phyloP scores from a whole-genome alignment of 2,888 invertebrate genomes.

The Hecatera dysodea region DNA sequence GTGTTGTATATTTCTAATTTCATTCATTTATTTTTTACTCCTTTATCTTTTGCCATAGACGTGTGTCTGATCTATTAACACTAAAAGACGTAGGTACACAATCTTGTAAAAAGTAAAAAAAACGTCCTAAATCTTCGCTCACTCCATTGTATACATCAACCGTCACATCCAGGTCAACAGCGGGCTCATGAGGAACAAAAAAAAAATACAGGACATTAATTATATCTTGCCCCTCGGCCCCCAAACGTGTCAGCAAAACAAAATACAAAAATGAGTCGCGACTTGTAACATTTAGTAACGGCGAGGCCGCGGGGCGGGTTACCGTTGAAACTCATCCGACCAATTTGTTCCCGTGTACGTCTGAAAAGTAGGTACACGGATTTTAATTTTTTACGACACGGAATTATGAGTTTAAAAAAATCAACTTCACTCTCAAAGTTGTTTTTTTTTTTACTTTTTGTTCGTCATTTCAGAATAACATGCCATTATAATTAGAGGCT shows the following conservation, averaged over 20 bases:
- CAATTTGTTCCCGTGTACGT: slow-evolving; percentile 50
- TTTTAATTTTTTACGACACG: slow-evolving; percentile 53
- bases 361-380: slow-evolving; percentile 48
- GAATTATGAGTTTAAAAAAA: neutral
- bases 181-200: neutral
- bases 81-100: too few relatives aligned
- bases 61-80: too few relatives aligned
- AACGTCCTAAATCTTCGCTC: too few relatives aligned
- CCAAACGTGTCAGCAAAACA: slow-evolving; percentile 18
- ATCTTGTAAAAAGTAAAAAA: too few relatives aligned
- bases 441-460: neutral
- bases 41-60: too few relatives aligned
- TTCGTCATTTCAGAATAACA: too few relatives aligned
- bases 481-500: too few relatives aligned
- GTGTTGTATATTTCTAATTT: too few relatives aligned
- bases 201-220: slow-evolving; percentile 3
- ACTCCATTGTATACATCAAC: too few relatives aligned
- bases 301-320: slow-evolving; percentile 15
- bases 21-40: too few relatives aligned
- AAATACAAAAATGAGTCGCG: slow-evolving; percentile 36
- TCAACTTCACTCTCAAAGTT: too few relatives aligned
- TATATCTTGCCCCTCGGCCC: neutral
- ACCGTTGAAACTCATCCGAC: slow-evolving; percentile 29
- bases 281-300: slow-evolving; percentile 25
- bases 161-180: too few relatives aligned